phyloP scores from a whole-genome alignment of 2,797 vertebrate species.

The Neosilurus mollespiculum region DNA sequence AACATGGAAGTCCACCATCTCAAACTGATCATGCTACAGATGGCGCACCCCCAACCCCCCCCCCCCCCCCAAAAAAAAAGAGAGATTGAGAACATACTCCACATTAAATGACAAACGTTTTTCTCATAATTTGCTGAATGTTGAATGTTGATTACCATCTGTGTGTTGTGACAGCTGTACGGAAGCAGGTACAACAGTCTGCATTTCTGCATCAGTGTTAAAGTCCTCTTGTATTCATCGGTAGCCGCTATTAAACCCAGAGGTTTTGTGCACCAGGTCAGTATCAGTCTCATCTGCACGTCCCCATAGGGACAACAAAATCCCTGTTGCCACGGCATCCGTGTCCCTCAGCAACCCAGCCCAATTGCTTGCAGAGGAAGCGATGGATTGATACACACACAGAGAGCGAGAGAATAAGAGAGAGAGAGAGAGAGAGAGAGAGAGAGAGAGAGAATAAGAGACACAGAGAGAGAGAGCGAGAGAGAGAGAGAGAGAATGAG shows the following conservation, averaged over 20 bases:
- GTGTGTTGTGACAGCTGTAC: slow-evolving; percentile 36
- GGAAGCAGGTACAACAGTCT: slow-evolving; percentile 37
- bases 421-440: too few relatives aligned
- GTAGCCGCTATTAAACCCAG: slow-evolving; percentile 62
- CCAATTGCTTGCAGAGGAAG: slow-evolving; percentile 21
- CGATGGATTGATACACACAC: too few relatives aligned
- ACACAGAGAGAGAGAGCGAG: too few relatives aligned
- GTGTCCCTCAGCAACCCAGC: slow-evolving; percentile 65
- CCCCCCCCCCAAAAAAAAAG: not conserved
- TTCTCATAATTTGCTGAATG: slow-evolving; percentile 56
- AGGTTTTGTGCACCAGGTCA: slow-evolving; percentile 66
- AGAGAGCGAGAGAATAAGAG: too few relatives aligned
- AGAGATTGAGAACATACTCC: slow-evolving; percentile 48
- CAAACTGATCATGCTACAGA: slow-evolving; percentile 43
- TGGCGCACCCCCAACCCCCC: slow-evolving; percentile 28
- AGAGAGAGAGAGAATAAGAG: too few relatives aligned
- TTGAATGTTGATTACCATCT: slow-evolving; percentile 54
- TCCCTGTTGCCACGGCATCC: slow-evolving; percentile 67
- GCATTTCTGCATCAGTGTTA: slow-evolving; percentile 23
- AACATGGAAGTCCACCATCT: slow-evolving; percentile 47
- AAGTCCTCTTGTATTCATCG: slow-evolving; percentile 33
- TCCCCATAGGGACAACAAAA: slow-evolving; percentile 70
- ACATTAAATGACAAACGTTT: slow-evolving; percentile 47
- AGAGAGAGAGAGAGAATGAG: too few relatives aligned
- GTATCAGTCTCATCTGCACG: slow-evolving; percentile 69